Percentiles rank a stretch among this genome's conserved stretches.
phyloP scores from a whole-genome alignment of 2,888 invertebrate species.

The Lepas anatifera region DNA sequence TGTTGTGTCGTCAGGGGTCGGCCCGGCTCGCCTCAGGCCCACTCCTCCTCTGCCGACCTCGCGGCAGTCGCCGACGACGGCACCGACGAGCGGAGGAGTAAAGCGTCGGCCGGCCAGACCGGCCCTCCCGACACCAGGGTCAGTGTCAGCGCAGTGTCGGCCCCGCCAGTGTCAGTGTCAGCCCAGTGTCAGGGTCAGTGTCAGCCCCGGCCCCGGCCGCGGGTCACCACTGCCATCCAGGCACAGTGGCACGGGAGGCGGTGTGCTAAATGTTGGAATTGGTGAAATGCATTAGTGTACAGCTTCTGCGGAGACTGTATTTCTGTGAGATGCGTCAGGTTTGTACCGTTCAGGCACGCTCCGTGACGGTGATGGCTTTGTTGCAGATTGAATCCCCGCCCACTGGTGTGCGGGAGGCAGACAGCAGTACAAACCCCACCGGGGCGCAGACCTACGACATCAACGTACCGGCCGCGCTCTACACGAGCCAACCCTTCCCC shows the following conservation, averaged over 20 bases:
- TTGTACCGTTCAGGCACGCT: too few relatives aligned
- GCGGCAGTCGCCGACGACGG: not conserved
- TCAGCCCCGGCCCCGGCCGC: too few relatives aligned
- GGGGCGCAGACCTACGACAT: not conserved
- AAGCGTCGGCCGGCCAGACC: not conserved
- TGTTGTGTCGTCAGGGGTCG: not conserved
- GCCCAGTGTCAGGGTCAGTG: not conserved
- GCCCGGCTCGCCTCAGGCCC: not conserved
- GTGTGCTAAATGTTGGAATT: too few relatives aligned
- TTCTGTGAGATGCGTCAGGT: too few relatives aligned
- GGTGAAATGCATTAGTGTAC: too few relatives aligned
- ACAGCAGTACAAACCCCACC: conserved; percentile 13
- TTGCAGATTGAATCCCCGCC: conserved; percentile 7
- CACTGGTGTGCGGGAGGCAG: conserved; percentile 4
- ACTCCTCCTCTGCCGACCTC: not conserved
- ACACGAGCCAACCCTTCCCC: conserved; percentile 5
- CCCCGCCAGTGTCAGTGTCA: not conserved
- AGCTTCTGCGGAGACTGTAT: too few relatives aligned
- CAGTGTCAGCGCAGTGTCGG: not conserved
- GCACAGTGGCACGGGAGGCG: too few relatives aligned
- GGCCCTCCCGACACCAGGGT: not conserved
- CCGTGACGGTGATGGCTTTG: too few relatives aligned
- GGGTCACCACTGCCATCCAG: too few relatives aligned
- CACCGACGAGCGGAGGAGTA: not conserved
- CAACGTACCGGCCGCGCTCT: conserved; percentile 9